Base-by-base conservation (phyloP, 2,113 vertebrate genomes). In the Alectura lathami region DNA sequence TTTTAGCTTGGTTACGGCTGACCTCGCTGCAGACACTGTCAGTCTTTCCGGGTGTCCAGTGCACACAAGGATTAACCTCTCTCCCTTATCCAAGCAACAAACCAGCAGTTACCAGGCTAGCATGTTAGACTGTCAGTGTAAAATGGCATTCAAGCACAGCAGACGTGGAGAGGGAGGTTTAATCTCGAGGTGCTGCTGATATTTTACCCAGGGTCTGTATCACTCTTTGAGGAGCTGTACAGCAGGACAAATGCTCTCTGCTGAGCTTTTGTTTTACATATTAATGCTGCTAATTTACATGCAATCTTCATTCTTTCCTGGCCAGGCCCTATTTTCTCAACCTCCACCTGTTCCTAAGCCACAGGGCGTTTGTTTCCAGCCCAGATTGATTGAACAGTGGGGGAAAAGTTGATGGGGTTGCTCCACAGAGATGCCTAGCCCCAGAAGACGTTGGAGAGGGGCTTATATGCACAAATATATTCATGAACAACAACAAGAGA, bases 231-330 rank as follows among this genome's bases (percentile, higher is more conserved):
- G 59, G 74, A 69, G 77, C 70, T 60, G 42, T 15, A 60, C 68
- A 74, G 18, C 47, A 72, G 51, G 68, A 92, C 51, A 77, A 89
- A 88, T 1, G 29, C 45, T 20, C 81, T 68, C 86, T 81, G 79
- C 94, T 60, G 89, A 91, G 91, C 78, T 72, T 94, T 91, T 80
- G 63, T 81, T 95, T 92, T 75, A 83, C 64, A 68, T 91, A 88
- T 78, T 94, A 88, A 94, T 88, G 45, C 56, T 74, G 50, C 40
- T 95, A 68, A 94, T 96, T 95, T 94, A 91, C 88, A 96, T 94
- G 89, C 86, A 91, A 64, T 89, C 76, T 92, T 70, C 90, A 86
- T 87, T 67, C 24, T 0, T 3, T 27, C 60, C 75, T 27, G 68
- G 76, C 68, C 86, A 68, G 56, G 73, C 66, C 85, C 76, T 78